Conservation (phyloP, 2,113 vertebrate genomes). For the Maccullochella peelii region DNA sequence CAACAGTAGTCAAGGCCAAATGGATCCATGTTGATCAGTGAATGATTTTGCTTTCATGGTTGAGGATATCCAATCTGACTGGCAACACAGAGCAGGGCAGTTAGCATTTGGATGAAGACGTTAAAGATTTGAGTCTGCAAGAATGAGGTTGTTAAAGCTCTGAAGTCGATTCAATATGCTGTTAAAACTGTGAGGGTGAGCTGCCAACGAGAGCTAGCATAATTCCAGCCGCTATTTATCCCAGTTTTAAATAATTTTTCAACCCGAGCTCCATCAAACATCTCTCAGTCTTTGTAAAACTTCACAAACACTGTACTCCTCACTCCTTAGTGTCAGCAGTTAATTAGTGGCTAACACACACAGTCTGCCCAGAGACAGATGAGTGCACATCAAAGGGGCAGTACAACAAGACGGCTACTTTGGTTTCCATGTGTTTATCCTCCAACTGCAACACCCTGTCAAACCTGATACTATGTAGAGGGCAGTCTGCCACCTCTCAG, state of each 20-base stretch:
- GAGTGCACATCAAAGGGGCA: constrained; percentile 77
- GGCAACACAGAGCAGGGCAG: constrained; percentile 16
- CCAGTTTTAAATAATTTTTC: constrained; percentile 75
- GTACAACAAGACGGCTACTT: constrained; percentile 75
- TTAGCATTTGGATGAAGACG: constrained; percentile 42
- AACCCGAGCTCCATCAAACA: constrained; percentile 59
- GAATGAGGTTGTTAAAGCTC: constrained; percentile 38
- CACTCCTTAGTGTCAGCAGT: constrained; percentile 74
- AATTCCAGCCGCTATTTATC: constrained; percentile 57
- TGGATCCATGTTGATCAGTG: constrained; percentile 27
- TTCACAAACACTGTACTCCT: constrained; percentile 67
- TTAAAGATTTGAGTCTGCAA: constrained; percentile 51
- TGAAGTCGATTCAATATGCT: constrained; percentile 48
- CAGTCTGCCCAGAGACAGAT: constrained; percentile 75
- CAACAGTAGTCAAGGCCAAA: constrained; percentile 12
- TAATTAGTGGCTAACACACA: constrained; percentile 81
- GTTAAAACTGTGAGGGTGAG: constrained; percentile 48
- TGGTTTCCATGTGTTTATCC: constrained; percentile 67
- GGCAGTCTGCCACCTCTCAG: constrained; percentile 37
- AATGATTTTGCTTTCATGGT: constrained; percentile 28
- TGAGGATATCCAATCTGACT: background rate
- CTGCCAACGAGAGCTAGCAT: constrained; percentile 50
- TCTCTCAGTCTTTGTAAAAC: constrained; percentile 72
- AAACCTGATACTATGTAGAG: constrained; percentile 43
- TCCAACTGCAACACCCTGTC: constrained; percentile 35